phyloP scores from a whole-genome alignment of 2,797 vertebrate genomes.

The Hippoglossus hippoglossus region DNA sequence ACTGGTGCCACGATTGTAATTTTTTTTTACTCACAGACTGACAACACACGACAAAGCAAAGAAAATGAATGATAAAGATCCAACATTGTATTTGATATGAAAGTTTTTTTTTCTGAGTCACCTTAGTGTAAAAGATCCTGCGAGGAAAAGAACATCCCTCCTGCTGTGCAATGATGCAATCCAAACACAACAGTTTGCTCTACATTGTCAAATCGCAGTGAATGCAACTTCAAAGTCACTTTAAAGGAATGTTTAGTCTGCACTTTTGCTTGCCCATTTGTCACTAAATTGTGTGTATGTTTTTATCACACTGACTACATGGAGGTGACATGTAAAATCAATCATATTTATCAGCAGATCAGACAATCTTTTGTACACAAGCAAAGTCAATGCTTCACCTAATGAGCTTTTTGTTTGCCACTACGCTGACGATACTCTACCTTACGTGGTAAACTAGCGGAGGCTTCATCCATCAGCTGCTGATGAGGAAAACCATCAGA shows the following conservation, averaged over 20 bases:
- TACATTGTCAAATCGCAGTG: slow-evolving; percentile 81
- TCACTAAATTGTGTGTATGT: slow-evolving; percentile 45
- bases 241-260: slow-evolving; percentile 66
- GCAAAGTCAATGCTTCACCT: slow-evolving; percentile 21
- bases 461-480: slow-evolving; percentile 17
- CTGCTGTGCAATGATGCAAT: slow-evolving; percentile 43
- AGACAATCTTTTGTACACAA: slow-evolving; percentile 50
- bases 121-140: slow-evolving; percentile 25
- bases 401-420: slow-evolving; percentile 7
- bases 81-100: slow-evolving; percentile 16
- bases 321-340: slow-evolving; percentile 12
- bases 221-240: slow-evolving; percentile 86
- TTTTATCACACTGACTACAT: slow-evolving; percentile 30
- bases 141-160: slow-evolving; percentile 24
- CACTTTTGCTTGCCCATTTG: slow-evolving; percentile 72
- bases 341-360: slow-evolving; percentile 45
- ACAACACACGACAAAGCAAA: slow-evolving; percentile 46
- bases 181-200: slow-evolving; percentile 78
- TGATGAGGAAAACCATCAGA: slow-evolving; percentile 34
- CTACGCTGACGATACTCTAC: slow-evolving; percentile 16
- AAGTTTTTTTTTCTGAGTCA: slow-evolving; percentile 30
- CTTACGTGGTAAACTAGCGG: not conserved
- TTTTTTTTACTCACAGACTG: slow-evolving; percentile 68
- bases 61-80: slow-evolving; percentile 18
- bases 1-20: slow-evolving; percentile 45